Evolutionary conservation across 2,797 vertebrate species (phyloP), one percentile per base, ranked within the genome.

Genomic region (Onychomys arenicola): DNA sequence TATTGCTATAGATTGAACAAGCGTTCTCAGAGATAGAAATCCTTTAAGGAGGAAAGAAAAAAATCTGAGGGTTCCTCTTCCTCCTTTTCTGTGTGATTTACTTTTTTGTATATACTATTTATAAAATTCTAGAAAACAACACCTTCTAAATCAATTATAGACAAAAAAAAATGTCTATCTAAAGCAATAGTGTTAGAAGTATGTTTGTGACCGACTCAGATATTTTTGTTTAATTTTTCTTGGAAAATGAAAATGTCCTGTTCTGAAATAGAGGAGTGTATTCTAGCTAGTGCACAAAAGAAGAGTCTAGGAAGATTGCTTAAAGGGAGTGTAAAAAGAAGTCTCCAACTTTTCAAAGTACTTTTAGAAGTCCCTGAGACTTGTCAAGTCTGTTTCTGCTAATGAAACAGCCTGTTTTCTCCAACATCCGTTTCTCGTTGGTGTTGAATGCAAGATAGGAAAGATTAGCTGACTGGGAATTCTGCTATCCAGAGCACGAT

Each of bases 1-100:
- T 57, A 32, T 75, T 88, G 69, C 67, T 71, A n/a, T 0, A 92
- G 59, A 65, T 59, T 10, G 40, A 52, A 69, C 59, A 69, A 81
- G 19, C 29, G 29, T 78, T 85, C 65, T 80, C 82, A 59, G 0
- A 73, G 11, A 61, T 78, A 2, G 46, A 91, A 93, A 76, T 78
- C 32, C 27, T 89, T 88, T n/a, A 43, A 88, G 90, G 84, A 49
- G 25, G 63, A 16, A 63, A 95, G 19, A 91, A 93, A 55, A 94
- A 37, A 80, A 52, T 7, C 5, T 32, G 40, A 40, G 5, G 46
- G n/a, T 85, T 84, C 21, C 1, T 25, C n/a, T 77, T 25, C 59
- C 43, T 94, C 37, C 57, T 86, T 96, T 94, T 17, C 65, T 23
- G n/a, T 11, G n/a, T 76, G 37, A n/a, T 57, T 83, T 27, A 14